Evolutionary conservation across 2,113 vertebrate genomes (phyloP).

Genomic region (Apus apus): DNA sequence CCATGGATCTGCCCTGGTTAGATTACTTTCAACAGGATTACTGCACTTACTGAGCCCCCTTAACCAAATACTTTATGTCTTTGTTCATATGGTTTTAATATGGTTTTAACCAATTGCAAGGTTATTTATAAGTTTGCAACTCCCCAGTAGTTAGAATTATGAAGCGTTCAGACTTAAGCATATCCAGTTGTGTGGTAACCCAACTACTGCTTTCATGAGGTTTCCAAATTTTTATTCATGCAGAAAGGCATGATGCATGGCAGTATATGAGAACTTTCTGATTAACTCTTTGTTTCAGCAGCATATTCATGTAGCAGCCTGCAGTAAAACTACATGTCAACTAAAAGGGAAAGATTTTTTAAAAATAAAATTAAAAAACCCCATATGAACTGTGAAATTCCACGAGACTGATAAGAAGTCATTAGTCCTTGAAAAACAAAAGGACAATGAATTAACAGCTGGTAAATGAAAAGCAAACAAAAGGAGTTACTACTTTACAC

Average conservation of each 20-base stretch:
- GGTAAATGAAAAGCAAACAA: slow-evolving; percentile 50
- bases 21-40: slow-evolving; percentile 77
- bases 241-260: slow-evolving; percentile 73
- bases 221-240: slow-evolving; percentile 78
- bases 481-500: background rate
- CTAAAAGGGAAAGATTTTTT: background rate
- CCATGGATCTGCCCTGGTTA: slow-evolving; percentile 62
- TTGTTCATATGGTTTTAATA: slow-evolving; percentile 93
- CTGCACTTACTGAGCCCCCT: slow-evolving; percentile 74
- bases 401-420: background rate
- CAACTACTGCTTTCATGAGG: slow-evolving; percentile 86
- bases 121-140: slow-evolving; percentile 96
- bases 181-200: slow-evolving; percentile 91
- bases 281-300: slow-evolving; percentile 75
- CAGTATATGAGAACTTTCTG: slow-evolving; percentile 66
- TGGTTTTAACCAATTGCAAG: slow-evolving; percentile 88
- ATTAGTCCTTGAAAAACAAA: background rate
- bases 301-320: slow-evolving; percentile 40
- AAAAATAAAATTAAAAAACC: background rate
- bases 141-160: slow-evolving; percentile 91
- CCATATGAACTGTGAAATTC: background rate
- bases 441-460: slow-evolving; percentile 1
- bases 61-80: slow-evolving; percentile 75
- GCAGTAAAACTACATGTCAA: slow-evolving; percentile 20
- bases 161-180: slow-evolving; percentile 91